Percentiles rank a stretch among this genome's conserved stretches.
Evolutionary conservation across 2,113 vertebrate genomes (phyloP).

Genomic region (Telmatochromis sp.): DNA sequence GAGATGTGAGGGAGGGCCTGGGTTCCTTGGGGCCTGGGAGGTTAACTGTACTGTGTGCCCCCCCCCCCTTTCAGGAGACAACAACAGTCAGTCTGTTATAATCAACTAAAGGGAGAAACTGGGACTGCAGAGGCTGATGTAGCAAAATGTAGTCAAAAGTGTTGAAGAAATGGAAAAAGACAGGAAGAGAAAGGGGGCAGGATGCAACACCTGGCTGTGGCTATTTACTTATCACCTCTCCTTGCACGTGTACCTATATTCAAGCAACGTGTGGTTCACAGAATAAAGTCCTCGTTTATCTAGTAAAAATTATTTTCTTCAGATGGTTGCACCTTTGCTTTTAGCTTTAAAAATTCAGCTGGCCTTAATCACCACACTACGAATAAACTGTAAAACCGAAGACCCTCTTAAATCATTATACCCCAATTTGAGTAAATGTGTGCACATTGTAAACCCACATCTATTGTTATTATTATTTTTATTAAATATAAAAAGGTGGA

Average conservation of each 20-base stretch:
- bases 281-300: background rate
- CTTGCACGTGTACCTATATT: background rate
- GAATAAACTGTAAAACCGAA: background rate
- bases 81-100: constrained; percentile 66
- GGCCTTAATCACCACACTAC: background rate
- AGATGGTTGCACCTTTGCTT: background rate
- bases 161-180: constrained; percentile 36
- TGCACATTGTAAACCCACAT: background rate
- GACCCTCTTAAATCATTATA: background rate
- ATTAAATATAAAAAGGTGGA: background rate
- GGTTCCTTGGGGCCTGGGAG: constrained; percentile 42
- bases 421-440: background rate
- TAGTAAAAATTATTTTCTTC: background rate
- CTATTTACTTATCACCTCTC: background rate
- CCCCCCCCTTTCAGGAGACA: constrained; percentile 67
- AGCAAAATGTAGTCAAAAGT: constrained; percentile 33
- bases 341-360: background rate
- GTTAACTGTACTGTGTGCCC: constrained; percentile 65
- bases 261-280: background rate
- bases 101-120: constrained; percentile 46
- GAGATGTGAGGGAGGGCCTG: constrained; percentile 45
- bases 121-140: constrained; percentile 41
- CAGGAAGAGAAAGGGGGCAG: background rate
- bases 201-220: constrained; percentile 20
- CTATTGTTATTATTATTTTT: background rate